Conservation (phyloP, 2,797 vertebrate genomes). For the Sciaenops ocellatus region DNA sequence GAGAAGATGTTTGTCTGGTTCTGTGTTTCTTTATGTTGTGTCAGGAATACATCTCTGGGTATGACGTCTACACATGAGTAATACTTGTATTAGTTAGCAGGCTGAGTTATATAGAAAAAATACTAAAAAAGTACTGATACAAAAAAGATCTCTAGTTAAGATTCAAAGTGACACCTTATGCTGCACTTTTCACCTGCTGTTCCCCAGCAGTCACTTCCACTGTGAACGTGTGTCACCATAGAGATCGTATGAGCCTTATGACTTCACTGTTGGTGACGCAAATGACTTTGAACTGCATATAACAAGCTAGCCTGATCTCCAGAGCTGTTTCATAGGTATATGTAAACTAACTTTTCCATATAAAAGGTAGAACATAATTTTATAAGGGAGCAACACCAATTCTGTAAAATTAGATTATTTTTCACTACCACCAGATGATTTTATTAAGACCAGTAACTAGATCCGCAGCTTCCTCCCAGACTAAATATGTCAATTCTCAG, state of each 20-base stretch:
- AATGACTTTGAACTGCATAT: neutral
- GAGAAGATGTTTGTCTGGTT: neutral
- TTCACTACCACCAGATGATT: neutral
- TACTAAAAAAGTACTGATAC: neutral
- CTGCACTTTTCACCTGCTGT: neutral
- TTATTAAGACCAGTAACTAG: neutral
- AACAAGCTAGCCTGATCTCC: neutral
- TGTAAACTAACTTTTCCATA: neutral
- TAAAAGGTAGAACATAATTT: constrained; percentile 2
- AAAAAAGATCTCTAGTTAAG: neutral
- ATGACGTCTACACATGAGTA: neutral
- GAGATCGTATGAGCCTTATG: neutral
- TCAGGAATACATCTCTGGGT: neutral
- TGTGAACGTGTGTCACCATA: neutral
- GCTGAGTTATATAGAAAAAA: neutral
- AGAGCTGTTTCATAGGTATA: neutral
- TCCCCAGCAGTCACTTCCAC: neutral
- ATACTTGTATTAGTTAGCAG: neutral
- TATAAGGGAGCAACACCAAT: neutral
- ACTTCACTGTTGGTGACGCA: neutral
- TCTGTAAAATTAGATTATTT: neutral
- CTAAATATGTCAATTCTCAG: constrained; percentile 1
- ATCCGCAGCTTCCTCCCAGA: neutral
- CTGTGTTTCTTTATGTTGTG: neutral
- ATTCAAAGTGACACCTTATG: neutral